phyloP scores from a whole-genome alignment of 2,113 vertebrate genomes.

The Mastomys coucha region DNA sequence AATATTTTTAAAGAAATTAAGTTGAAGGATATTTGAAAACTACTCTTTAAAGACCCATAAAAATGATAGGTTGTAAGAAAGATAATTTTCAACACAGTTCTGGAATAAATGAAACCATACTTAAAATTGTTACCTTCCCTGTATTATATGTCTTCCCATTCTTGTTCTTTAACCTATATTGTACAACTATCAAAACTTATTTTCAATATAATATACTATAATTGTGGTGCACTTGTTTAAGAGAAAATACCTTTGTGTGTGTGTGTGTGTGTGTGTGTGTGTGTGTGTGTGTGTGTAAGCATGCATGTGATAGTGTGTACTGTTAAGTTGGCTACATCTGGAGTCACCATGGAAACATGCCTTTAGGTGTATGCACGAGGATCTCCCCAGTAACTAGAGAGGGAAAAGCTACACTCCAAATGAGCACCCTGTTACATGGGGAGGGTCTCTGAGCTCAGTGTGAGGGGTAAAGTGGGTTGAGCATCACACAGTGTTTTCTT shows the following conservation, averaged over 20 bases:
- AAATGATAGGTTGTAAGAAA: background rate
- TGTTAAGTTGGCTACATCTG: too few species aligned
- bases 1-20: background rate
- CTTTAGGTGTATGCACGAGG: too few species aligned
- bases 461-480: too few species aligned
- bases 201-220: background rate
- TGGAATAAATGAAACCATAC: conserved; percentile 14
- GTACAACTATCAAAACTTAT: conserved; percentile 22
- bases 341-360: background rate
- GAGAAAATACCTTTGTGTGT: background rate
- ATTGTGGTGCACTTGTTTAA: background rate
- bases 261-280: background rate
- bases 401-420: background rate
- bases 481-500: background rate
- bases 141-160: background rate
- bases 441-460: background rate
- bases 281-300: background rate
- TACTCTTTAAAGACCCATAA: conserved; percentile 6
- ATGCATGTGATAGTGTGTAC: background rate
- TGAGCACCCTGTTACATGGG: background rate
- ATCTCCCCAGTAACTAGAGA: background rate
- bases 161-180: background rate
- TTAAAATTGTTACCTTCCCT: background rate
- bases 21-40: background rate
- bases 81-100: conserved; percentile 28